Evolutionary conservation across 1,140 invertebrate species (phyloP), one percentile per base, ranked within the genome.

Genomic region (Papilio polyxenes): DNA sequence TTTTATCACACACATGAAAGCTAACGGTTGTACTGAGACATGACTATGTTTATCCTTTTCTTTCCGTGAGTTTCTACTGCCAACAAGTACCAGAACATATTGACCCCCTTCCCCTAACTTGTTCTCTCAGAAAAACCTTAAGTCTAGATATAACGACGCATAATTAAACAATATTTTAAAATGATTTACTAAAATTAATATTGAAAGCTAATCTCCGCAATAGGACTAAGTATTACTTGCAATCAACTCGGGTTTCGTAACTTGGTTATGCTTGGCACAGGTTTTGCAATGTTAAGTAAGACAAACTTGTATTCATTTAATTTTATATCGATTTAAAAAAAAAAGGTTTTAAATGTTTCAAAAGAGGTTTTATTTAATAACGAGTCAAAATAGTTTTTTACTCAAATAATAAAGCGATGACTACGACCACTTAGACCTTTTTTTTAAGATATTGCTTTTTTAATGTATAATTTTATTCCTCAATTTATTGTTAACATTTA

Each of bases 201-300:
- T 72, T 15, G 9, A 72, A 72, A 72, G 31, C 65, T 72, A 72
- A 72, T 72, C 13, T 37, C 31, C 13, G 65, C 65, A 37, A 40
- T 37, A 6, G 65, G 31, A 69, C 65, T 69, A 31, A 37, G 37
- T 69, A 40, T 69, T 69, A 69, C 65, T 31, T 65, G 10, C 59
- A 65, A 72, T 40, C 65, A 31, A 37, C 65, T 72, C 7, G 31
- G 31, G 31, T 72, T 31, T 72, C 65, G 65, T 72, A 72, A 72
- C 65, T 65, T 65, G 62, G 23, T 65, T 65, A 65, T 23, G 59
- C n/a, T 62, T 23, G 59, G n/a, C n/a, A 20, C n/a, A 69, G 11
- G 65, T 69, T 69, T 69, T 69, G 65, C 65, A 69, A 37, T 15
- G 23, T 69, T 69, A 69, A 17, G 53, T 56, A 17, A 37, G 23